phyloP scores from a whole-genome alignment of 2,113 vertebrate genomes.

The Shinisaurus crocodilurus region DNA sequence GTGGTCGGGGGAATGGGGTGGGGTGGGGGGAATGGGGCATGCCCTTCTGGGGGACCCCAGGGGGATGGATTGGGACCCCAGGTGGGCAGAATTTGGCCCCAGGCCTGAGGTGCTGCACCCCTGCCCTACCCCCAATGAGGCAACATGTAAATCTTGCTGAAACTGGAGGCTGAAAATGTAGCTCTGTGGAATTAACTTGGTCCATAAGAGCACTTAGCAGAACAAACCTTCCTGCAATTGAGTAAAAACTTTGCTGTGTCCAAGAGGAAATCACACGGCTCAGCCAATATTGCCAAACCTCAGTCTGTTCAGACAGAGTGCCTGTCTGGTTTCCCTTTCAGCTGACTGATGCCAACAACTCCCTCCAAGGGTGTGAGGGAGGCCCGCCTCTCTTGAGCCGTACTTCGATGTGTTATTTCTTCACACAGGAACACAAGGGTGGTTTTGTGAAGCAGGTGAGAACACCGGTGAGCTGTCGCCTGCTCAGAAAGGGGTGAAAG shows the following conservation, averaged over 20 bases:
- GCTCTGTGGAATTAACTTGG: no score
- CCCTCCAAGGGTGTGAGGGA: slow-evolving; percentile 34
- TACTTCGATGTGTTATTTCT: slow-evolving; percentile 53
- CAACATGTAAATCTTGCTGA: no score
- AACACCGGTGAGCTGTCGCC: slow-evolving; percentile 74
- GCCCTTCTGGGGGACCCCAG: no score
- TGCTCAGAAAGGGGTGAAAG: slow-evolving; percentile 77
- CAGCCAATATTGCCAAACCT: slow-evolving; percentile 19
- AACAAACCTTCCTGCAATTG: slow-evolving; percentile 63
- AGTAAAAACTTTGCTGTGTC: slow-evolving; percentile 42
- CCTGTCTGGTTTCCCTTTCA: slow-evolving; percentile 29
- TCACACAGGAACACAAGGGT: slow-evolving; percentile 51
- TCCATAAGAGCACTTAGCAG: no score
- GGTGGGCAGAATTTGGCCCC: no score
- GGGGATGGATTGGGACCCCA: no score
- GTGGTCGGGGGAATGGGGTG: no score
- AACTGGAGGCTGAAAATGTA: no score
- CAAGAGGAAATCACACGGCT: slow-evolving; percentile 59
- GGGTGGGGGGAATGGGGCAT: no score
- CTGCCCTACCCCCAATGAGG: no score
- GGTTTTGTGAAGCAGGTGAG: slow-evolving; percentile 43
- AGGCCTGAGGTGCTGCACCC: no score
- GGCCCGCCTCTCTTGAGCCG: slow-evolving; percentile 37
- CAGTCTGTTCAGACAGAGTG: no score
- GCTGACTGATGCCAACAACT: slow-evolving; percentile 11